These are phyloP conservation scores for Picus viridis DNA, from an alignment of 2,797 vertebrate genomes.

Conservation along the genomic window DNA sequence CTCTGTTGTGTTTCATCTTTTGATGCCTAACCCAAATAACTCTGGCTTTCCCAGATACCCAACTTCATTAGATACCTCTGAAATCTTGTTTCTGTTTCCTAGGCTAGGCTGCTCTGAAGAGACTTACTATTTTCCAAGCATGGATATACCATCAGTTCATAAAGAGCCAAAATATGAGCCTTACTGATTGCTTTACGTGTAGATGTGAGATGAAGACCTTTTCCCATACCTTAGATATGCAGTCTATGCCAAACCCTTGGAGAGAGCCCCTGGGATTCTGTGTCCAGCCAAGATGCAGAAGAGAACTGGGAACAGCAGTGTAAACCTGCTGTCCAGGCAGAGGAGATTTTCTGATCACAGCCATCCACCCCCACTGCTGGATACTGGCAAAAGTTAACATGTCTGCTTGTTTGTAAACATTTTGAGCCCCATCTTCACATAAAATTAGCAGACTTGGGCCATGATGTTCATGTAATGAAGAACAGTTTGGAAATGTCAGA, in stretches of 20 bases:
- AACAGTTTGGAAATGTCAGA: constrained; percentile 51
- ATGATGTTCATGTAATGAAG: not conserved
- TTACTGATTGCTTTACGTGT: not conserved
- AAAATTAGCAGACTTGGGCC: not conserved
- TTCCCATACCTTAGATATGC: not conserved
- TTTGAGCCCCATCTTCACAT: constrained; percentile 28
- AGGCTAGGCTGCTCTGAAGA: not conserved
- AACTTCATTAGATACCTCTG: not conserved
- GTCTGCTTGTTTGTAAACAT: not conserved
- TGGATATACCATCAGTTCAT: not conserved
- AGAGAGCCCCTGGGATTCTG: not conserved
- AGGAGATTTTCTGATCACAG: not conserved
- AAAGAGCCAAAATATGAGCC: not conserved
- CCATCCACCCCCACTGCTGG: not conserved
- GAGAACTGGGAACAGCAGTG: not conserved
- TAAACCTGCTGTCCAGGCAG: not conserved
- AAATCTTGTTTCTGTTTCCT: not conserved
- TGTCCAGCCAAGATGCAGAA: not conserved
- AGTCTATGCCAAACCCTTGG: not conserved
- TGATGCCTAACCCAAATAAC: not conserved
- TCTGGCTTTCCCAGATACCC: not conserved
- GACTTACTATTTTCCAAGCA: not conserved
- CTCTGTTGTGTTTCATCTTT: not conserved
- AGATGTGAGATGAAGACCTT: not conserved
- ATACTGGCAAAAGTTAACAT: not conserved